Conservation (phyloP, 2,888 invertebrate species). For the Pachydiplax longipennis region DNA sequence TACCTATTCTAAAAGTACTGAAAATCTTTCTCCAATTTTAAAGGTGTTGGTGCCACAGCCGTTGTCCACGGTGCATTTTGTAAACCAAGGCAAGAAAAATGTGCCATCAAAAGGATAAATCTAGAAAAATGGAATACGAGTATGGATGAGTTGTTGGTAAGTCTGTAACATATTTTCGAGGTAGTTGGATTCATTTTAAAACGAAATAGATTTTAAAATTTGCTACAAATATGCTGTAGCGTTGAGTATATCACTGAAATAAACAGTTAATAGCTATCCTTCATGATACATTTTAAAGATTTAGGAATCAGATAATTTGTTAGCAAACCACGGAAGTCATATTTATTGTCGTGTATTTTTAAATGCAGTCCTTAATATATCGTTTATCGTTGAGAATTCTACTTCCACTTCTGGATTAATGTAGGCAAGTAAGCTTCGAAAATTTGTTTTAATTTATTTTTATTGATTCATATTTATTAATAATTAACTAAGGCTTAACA, state of each 20-base stretch:
- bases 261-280: not conserved
- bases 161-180: constrained; percentile 58
- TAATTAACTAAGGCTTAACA: too few relatives aligned
- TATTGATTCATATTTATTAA: too few relatives aligned
- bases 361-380: too few relatives aligned
- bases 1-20: not conserved
- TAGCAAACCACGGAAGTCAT: too few relatives aligned
- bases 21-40: constrained; percentile 50
- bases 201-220: constrained; percentile 57
- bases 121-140: constrained; percentile 99
- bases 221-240: not conserved
- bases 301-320: too few relatives aligned
- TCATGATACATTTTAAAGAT: not conserved
- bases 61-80: constrained; percentile 94
- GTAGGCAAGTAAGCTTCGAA: too few relatives aligned
- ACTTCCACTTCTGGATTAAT: too few relatives aligned
- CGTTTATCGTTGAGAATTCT: too few relatives aligned
- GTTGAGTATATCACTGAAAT: not conserved
- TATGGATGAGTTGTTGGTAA: constrained; percentile 93
- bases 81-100: constrained; percentile 88
- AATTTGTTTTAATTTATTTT: too few relatives aligned
- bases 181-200: constrained; percentile 55
- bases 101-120: constrained; percentile 98
- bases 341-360: too few relatives aligned
- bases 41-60: constrained; percentile 95